phyloP scores from a whole-genome alignment of 2,113 vertebrate species.

The Sceloporus tristichus region DNA sequence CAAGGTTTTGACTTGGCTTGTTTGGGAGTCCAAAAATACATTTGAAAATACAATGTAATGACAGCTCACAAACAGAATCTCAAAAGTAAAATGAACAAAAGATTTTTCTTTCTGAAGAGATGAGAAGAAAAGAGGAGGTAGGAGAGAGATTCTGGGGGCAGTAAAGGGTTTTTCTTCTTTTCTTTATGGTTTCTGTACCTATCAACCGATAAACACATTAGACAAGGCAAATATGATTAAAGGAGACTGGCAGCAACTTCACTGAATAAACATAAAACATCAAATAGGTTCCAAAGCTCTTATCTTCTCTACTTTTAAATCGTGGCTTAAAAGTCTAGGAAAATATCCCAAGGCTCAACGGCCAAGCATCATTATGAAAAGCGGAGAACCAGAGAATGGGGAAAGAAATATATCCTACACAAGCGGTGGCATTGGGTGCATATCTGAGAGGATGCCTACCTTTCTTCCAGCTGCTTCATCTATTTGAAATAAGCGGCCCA shows the following conservation, averaged over 20 bases:
- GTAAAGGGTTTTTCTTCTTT: not conserved
- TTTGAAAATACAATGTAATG: not conserved
- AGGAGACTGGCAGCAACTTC: slow-evolving; percentile 35
- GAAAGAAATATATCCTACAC: not conserved
- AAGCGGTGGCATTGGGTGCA: not conserved
- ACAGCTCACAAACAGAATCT: not conserved
- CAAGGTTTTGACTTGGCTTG: not conserved
- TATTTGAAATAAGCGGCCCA: not conserved
- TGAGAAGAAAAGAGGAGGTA: not conserved
- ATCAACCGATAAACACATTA: slow-evolving; percentile 1
- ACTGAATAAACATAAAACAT: slow-evolving; percentile 56
- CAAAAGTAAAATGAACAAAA: slow-evolving; percentile 33
- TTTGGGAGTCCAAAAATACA: not conserved
- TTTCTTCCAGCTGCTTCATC: slow-evolving; percentile 21
- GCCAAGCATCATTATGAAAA: slow-evolving; percentile 38
- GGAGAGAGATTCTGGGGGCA: not conserved
- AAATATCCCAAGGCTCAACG: slow-evolving; percentile 43
- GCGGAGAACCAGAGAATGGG: slow-evolving; percentile 4
- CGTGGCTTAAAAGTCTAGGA: slow-evolving; percentile 41
- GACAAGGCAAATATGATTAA: slow-evolving; percentile 56
- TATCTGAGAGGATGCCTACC: not conserved
- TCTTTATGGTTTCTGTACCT: slow-evolving; percentile 45
- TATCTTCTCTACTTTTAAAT: slow-evolving; percentile 40
- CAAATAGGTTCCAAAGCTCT: slow-evolving; percentile 37
- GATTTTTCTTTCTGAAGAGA: accelerated